Evolutionary conservation across 2,888 invertebrate species (phyloP).

Genomic region (Pollenia angustigena): DNA sequence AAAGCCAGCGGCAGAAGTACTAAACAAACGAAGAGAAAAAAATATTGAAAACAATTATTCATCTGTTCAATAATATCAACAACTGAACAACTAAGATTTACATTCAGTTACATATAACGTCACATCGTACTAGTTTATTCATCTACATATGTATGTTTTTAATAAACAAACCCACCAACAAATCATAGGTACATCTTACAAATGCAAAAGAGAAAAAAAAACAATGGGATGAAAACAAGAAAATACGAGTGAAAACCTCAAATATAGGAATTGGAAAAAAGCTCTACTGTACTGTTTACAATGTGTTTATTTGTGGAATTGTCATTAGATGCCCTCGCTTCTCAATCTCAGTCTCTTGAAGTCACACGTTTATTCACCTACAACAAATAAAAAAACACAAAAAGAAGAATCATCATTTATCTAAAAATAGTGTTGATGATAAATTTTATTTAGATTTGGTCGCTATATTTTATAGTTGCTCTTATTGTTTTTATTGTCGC

Average conservation of each 20-base stretch:
- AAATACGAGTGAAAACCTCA: constrained; percentile 21
- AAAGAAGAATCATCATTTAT: constrained; percentile 44
- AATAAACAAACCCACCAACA: not conserved
- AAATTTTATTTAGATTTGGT: constrained; percentile 41
- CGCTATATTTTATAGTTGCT: constrained; percentile 3
- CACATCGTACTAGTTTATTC: not conserved
- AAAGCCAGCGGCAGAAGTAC: not conserved
- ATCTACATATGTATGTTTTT: not conserved
- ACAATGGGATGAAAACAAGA: constrained; percentile 33
- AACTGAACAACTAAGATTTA: constrained; percentile 59
- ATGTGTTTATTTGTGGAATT: constrained; percentile 25
- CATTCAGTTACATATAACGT: constrained; percentile 36
- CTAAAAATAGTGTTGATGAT: constrained; percentile 61
- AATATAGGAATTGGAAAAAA: not conserved
- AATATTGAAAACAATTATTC: constrained; percentile 55
- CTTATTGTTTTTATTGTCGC: not conserved
- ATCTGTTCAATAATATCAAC: constrained; percentile 54
- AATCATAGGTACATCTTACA: constrained; percentile 3
- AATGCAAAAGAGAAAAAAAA: not conserved
- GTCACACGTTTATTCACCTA: not conserved
- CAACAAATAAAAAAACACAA: not conserved
- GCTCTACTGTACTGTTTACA: not conserved
- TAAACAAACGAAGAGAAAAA: constrained; percentile 29
- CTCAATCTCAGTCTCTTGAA: not conserved
- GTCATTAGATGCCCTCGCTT: constrained; percentile 13